These are phyloP conservation scores for Lithophane semibrunnea DNA, from an alignment of 2,888 invertebrate genomes.

Conservation along the genomic window DNA sequence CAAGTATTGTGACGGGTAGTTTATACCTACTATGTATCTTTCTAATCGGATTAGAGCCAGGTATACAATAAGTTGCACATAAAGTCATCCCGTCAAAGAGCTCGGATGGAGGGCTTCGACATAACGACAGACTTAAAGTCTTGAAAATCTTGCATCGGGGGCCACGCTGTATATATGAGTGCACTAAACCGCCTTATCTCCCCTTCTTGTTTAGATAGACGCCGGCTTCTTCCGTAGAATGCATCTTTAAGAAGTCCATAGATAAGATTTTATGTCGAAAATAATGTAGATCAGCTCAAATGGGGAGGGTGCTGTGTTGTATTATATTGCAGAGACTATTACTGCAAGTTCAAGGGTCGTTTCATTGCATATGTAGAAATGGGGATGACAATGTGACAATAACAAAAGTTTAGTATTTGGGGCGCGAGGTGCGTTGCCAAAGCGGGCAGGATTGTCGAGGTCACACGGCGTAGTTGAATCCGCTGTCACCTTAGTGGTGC, in stretches of 20 bases:
- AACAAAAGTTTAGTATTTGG: constrained; percentile 68
- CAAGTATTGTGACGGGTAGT: neutral
- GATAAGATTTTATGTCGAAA: constrained; percentile 85
- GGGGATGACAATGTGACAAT: constrained; percentile 56
- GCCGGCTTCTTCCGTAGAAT: constrained; percentile 81
- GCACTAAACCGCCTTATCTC: constrained; percentile 85
- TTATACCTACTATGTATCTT: neutral
- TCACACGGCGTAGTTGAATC: constrained; percentile 77
- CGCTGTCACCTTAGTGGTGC: constrained; percentile 82
- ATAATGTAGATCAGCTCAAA: constrained; percentile 75
- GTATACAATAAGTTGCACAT: constrained; percentile 38
- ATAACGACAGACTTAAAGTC: constrained; percentile 78
- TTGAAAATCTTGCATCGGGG: constrained; percentile 76
- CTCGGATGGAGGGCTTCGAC: constrained; percentile 71
- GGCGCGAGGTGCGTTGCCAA: constrained; percentile 77
- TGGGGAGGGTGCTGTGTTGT: constrained; percentile 64
- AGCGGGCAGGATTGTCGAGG: constrained; percentile 77
- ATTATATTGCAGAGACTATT: constrained; percentile 58
- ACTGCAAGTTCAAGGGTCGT: constrained; percentile 44
- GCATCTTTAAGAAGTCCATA: constrained; percentile 81
- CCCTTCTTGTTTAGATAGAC: constrained; percentile 84
- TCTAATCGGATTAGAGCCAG: constrained; percentile 33
- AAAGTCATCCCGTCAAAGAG: constrained; percentile 56
- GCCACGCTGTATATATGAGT: constrained; percentile 76
- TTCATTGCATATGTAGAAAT: constrained; percentile 58